Evolutionary conservation across 2,888 invertebrate species (phyloP), one percentile per base, ranked within the genome.

Genomic region (Auanema freiburgensis): DNA sequence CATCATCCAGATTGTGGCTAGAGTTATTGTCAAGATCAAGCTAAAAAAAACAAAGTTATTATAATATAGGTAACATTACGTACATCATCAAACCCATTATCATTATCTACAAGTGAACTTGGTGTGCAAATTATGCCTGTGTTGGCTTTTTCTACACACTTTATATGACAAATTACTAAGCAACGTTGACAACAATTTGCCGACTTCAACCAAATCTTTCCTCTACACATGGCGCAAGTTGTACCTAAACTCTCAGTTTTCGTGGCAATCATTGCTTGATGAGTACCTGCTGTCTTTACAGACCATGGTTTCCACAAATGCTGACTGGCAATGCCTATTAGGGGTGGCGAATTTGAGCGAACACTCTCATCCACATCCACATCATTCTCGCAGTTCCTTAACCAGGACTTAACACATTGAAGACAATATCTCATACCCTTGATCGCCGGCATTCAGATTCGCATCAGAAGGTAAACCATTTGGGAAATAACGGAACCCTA

Each of bases 141-240:
- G 49, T 76, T 74, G 1, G 74, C 77, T 54, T 76, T 77, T 14
- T 61, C 62, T 4, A 92, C 90, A 85, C 96, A 96, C 84, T 96
- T 96, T 85, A 94, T 95, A 86, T 96, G 96, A 84, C 94, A 94
- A 74, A 92, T 91, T 87, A 94, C 89, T 0, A 90, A 89, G 83
- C 96, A 96, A 70, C 90, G 90, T 58, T 89, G 88, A 85, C 96
- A 96, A 83, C 92, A 92, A 79, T 92, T 91, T 3, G 93, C 96
- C 80, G 93, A 93, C 86, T 95, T 95, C 67, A 96, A 86, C 96
- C 96, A 96, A 78, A 96, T 95, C 91, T 92, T 83, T 11, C 81
- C 80, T 5, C 72, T 64, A 56, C 83, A 83, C 57, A 76, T 66
- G n/a, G 74, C 72, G 64, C 83, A 79, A 8, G 60, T 63, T 1